Conservation (phyloP, 1,140 invertebrate species). For the Oppia nitens region DNA sequence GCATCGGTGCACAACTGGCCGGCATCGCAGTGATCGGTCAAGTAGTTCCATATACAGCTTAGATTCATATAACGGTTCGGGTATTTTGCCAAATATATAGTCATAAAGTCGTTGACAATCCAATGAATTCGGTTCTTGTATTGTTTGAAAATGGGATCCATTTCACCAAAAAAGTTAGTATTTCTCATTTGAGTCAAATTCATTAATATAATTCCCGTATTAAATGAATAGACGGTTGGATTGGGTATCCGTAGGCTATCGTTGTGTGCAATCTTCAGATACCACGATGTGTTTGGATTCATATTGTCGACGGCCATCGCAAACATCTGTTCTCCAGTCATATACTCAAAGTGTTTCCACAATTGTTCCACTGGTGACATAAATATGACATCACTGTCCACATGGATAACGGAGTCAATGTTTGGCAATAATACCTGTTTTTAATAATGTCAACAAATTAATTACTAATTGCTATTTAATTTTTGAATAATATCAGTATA, state of each 20-base stretch:
- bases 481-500: no score
- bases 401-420: not conserved
- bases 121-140: slow-evolving; percentile 74
- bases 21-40: slow-evolving; percentile 88
- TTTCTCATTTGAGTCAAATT: slow-evolving; percentile 74
- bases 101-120: slow-evolving; percentile 93
- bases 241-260: no score
- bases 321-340: not conserved
- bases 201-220: slow-evolving; percentile 93
- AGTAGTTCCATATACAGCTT: slow-evolving; percentile 73
- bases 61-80: slow-evolving; percentile 50
- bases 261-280: not conserved
- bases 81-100: slow-evolving; percentile 82
- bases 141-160: slow-evolving; percentile 63
- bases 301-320: not conserved
- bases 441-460: no score
- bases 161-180: slow-evolving; percentile 64
- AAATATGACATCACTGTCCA: not conserved
- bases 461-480: no score
- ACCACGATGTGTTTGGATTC: not conserved
- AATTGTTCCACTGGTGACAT: not conserved
- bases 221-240: slow-evolving; percentile 32
- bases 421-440: not conserved
- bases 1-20: slow-evolving; percentile 57
- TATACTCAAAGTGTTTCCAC: not conserved